Base-by-base conservation (phyloP, 1,140 invertebrate species). In the Hycleus phaleratus region DNA sequence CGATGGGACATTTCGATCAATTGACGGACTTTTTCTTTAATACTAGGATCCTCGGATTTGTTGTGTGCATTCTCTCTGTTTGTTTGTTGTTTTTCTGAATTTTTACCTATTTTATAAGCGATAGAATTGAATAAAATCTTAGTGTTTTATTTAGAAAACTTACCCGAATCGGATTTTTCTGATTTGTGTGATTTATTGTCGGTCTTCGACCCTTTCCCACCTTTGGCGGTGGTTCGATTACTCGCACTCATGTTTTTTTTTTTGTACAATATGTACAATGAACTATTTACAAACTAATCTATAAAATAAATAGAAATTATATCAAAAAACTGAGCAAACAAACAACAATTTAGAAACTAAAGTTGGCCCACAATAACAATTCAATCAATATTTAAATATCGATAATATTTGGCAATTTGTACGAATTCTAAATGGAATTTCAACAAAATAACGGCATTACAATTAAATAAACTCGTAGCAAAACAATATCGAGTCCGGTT, bases 1-100 rank as follows among this genome's bases (percentile, higher is more conserved):
- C 84, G 82, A 66, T 84, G 79, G 39, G 89, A 90, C 76, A 87
- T 83, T 65, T 90, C 88, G 79, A 90, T 87, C 40, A 93, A 80
- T 65, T 85, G 83, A 65, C 83, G 82, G 26, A 94, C 85, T 74
- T 90, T 86, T 56, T 85, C 81, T 62, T 69, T 71, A 8, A 73
- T 67, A 38, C 51, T 59, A 4, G 66, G 58, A 44, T 71, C 69
- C 38, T 68, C 68, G 48, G 60, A 64, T 61, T 69, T 68, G 7
- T 57, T 45, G 26, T 61, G 56, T 42, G 52, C 64, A 24, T 56
- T 56, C 18, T 69, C 67, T 49, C 61, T 69, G 44, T 59, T 62
- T 38, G 55, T 42, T 46, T 65, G 63, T 50, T 67, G 57, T 59
- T 73, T 71, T 9, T 71, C 71, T 26, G 66, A 61, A 38, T 62